A percentile compares a stretch with the other conserved stretches of the same genome.
These are phyloP conservation scores for Caenorhabditis elegans DNA, from an alignment of 1,140 invertebrate species.

Conservation along the genomic window DNA sequence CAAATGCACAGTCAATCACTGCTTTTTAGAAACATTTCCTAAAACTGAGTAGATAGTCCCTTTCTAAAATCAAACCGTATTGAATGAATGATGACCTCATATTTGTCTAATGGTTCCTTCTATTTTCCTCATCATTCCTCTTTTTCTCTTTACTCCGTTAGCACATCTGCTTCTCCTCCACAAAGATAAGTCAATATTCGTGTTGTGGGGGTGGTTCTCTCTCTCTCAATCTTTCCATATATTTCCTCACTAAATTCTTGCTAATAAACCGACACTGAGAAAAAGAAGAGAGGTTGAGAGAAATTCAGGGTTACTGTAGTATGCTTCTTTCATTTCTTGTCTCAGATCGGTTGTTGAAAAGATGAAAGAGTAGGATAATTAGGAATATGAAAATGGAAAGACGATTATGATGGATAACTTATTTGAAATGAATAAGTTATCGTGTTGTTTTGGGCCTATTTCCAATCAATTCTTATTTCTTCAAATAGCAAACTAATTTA, in stretches of 20 bases:
- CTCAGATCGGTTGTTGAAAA: neutral
- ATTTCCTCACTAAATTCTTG: neutral
- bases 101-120: conserved; percentile 12
- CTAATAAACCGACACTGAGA: neutral
- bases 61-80: neutral
- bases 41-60: no score
- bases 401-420: conserved; percentile 12
- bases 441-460: neutral
- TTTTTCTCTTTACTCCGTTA: neutral
- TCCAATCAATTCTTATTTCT: no score
- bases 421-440: conserved; percentile 1
- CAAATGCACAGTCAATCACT: no score
- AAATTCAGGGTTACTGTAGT: neutral
- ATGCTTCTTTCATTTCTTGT: neutral
- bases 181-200: conserved; percentile 9
- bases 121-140: neutral
- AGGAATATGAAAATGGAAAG: neutral
- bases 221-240: neutral
- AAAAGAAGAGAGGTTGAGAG: neutral
- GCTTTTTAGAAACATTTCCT: no score
- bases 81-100: no score
- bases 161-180: neutral
- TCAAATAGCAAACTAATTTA: no score
- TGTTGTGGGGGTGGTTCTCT: neutral
- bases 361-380: neutral